Conservation (phyloP, 1,140 invertebrate species). For the Melipona quadrifasciata region DNA sequence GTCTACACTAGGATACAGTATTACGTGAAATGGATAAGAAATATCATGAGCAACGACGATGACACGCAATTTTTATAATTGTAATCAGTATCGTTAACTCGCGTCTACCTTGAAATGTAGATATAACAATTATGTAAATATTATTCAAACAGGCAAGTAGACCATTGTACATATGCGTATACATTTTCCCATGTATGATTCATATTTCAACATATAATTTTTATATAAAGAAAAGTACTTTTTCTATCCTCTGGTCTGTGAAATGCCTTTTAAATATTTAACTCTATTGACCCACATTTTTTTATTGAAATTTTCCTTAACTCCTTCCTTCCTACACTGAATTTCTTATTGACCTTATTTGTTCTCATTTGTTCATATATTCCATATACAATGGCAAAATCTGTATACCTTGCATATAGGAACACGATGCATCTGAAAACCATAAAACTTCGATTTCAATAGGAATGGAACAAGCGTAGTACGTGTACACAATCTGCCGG, state of each 20-base stretch:
- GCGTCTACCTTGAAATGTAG: constrained; percentile 18
- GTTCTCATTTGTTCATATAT: not conserved
- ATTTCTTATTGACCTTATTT: too few species aligned
- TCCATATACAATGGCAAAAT: not conserved
- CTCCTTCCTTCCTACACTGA: too few species aligned
- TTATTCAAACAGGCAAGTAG: not conserved
- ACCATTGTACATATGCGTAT: constrained; percentile 25
- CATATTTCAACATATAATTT: not conserved
- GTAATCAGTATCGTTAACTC: not conserved
- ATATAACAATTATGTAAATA: constrained; percentile 39
- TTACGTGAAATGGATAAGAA: constrained; percentile 92
- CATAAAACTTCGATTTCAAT: constrained; percentile 7
- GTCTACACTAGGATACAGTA: constrained; percentile 92
- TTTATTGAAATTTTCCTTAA: too few species aligned
- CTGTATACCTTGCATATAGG: not conserved
- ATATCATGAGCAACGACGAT: constrained; percentile 72
- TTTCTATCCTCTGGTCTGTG: too few species aligned
- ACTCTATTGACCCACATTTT: too few species aligned
- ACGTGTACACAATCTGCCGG: not conserved
- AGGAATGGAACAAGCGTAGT: not conserved
- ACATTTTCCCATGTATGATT: not conserved
- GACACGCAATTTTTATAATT: constrained; percentile 47
- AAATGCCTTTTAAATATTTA: not conserved
- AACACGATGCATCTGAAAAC: not conserved
- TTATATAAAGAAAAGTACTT: not conserved